These are phyloP conservation scores for Muraenolepis orangiensis DNA, from an alignment of 2,797 vertebrate species.

Conservation along the genomic window DNA sequence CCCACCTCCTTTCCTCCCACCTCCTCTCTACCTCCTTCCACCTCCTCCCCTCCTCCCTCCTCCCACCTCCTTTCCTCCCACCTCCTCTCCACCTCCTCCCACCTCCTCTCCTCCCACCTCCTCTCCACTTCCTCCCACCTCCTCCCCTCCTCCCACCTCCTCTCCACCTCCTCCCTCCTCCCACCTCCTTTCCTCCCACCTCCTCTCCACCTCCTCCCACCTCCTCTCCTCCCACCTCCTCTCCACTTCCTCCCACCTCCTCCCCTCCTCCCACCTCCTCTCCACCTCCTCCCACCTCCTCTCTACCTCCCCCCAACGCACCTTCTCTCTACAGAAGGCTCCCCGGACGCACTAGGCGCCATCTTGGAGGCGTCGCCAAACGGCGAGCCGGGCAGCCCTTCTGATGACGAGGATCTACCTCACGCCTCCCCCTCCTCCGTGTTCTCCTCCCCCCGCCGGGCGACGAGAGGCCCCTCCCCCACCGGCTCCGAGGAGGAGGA, in stretches of 20 bases:
- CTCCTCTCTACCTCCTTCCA: too few relatives aligned
- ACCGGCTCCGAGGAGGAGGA: slow-evolving; percentile 84
- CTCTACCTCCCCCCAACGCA: not conserved
- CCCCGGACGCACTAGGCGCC: slow-evolving; percentile 73
- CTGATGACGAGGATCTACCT: slow-evolving; percentile 87
- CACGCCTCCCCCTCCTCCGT: slow-evolving; percentile 49
- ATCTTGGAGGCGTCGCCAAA: slow-evolving; percentile 81
- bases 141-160: too few relatives aligned
- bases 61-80: too few relatives aligned
- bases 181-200: not conserved
- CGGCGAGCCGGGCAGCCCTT: slow-evolving; percentile 90
- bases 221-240: too few relatives aligned
- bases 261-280: too few relatives aligned
- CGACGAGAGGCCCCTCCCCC: slow-evolving; percentile 59
- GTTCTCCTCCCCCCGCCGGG: not conserved
- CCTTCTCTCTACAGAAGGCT: slow-evolving; percentile 67
- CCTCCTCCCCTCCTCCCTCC: not conserved
- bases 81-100: not conserved
- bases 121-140: too few relatives aligned
- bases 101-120: too few relatives aligned
- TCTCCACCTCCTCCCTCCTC: too few relatives aligned
- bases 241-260: too few relatives aligned
- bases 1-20: too few relatives aligned
- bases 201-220: too few relatives aligned
- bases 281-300: not conserved